Evolutionary conservation across 2,888 invertebrate genomes (phyloP), one percentile per base, ranked within the genome.

Genomic region (Sabellastarte sp.): DNA sequence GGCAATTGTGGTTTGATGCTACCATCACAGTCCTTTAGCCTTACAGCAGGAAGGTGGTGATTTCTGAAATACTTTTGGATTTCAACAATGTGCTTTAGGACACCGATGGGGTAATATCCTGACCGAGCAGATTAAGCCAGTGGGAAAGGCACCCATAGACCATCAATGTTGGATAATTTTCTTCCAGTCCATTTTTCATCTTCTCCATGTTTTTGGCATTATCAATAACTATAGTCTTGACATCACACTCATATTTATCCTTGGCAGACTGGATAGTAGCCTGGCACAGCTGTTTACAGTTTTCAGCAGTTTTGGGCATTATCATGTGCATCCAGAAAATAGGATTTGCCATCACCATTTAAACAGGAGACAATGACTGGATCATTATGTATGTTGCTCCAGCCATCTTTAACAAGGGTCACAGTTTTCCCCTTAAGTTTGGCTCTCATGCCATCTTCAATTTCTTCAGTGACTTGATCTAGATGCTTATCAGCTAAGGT

Each of bases 171-270:
- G 53, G 53, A 26, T 53, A 10, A 26, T 10, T n/a, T 53, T 53
- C 53, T 53, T 24, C 15, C 5, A 53, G 53, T 10, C 5, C 24
- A n/a, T 15, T 5, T 53, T 5, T 10, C 24, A 26, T 53, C 53
- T 53, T 26, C 26, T 53, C 24, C 53, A 53, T 53, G 5, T 53
- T 53, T 26, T 53, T 53, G 5, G 20, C 53, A 53, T 53, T 53
- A 26, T 53, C 53, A n/a, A 26, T 53, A 26, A 53, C 53, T 5
- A 53, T 26, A 53, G 24, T n/a, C 24, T 15, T 53, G 5, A 53
- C 53, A 20, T 5, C 24, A 53, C 53, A 53, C 24, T 26, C 28
- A 53, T 24, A 53, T 5, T 53, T 26, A 10, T 15, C 5, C 24
- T 53, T 53, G 5, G 26, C 20, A 5, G 5, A 5, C 5, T 53